phyloP scores from a whole-genome alignment of 2,797 vertebrate species.

The Hoplostethus atlanticus region DNA sequence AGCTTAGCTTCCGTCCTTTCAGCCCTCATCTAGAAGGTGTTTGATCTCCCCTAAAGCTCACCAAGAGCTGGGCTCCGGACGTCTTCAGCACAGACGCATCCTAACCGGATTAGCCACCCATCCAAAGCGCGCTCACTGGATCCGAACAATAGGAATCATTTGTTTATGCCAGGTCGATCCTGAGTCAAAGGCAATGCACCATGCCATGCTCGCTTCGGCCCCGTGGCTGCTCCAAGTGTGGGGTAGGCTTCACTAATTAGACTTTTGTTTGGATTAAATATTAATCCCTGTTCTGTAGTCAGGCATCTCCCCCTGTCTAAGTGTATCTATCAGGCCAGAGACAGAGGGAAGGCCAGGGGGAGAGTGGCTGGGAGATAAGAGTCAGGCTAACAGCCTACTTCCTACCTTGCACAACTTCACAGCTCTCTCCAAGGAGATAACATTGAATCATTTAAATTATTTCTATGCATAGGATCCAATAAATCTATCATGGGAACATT shows the following conservation, averaged over 20 bases:
- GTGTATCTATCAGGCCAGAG: slow-evolving; percentile 45
- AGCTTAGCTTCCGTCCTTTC: slow-evolving; percentile 73
- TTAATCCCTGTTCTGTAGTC: slow-evolving; percentile 60
- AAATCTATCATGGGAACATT: slow-evolving; percentile 38
- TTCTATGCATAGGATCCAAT: slow-evolving; percentile 30
- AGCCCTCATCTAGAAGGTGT: slow-evolving; percentile 70
- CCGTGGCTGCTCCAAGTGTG: slow-evolving; percentile 29
- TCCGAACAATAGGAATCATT: slow-evolving; percentile 43
- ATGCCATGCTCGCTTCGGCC: slow-evolving; percentile 11
- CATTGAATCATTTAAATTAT: slow-evolving; percentile 54
- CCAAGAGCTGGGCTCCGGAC: slow-evolving; percentile 43
- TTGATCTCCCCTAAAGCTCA: slow-evolving; percentile 68
- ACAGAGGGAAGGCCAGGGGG: slow-evolving; percentile 20
- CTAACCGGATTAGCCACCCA: slow-evolving; percentile 74
- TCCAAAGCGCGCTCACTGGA: slow-evolving; percentile 31
- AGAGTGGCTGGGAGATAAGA: slow-evolving; percentile 38
- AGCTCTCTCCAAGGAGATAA: slow-evolving; percentile 45
- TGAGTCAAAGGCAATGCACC: slow-evolving; percentile 35
- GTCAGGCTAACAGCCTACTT: slow-evolving; percentile 40
- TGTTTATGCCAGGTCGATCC: slow-evolving; percentile 42
- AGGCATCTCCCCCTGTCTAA: slow-evolving; percentile 47
- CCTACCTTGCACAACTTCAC: slow-evolving; percentile 26
- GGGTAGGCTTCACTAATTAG: slow-evolving; percentile 66
- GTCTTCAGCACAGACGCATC: slow-evolving; percentile 65
- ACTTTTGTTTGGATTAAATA: slow-evolving; percentile 77